A percentile compares a stretch with the other conserved stretches of the same genome.
Evolutionary conservation across 2,888 invertebrate genomes (phyloP).

Genomic region (Microctonus hyperodae): DNA sequence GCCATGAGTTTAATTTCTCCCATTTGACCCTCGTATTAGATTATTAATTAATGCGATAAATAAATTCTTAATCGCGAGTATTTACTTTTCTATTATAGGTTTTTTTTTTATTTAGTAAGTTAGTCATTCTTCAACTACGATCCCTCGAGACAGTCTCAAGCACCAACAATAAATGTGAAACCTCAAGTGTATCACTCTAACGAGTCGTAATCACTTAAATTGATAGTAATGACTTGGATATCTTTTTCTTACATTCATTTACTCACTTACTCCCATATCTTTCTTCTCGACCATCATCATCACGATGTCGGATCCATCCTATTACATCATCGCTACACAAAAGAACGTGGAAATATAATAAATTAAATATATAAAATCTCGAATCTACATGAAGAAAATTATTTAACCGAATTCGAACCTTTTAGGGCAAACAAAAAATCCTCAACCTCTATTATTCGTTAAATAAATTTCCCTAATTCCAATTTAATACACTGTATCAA

Average conservation of each 20-base stretch:
- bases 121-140: not conserved
- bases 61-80: not conserved
- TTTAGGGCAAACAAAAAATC: not conserved
- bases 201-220: constrained; percentile 37
- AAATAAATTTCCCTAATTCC: not conserved
- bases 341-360: no score
- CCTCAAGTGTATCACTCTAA: constrained; percentile 24
- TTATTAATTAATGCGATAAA: not conserved
- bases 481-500: not conserved
- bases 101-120: not conserved
- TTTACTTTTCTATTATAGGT: no score
- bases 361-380: no score
- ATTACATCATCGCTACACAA: not conserved
- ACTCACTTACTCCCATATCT: not conserved
- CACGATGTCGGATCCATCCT: not conserved
- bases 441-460: not conserved
- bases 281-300: not conserved
- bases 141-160: constrained; percentile 23
- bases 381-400: no score
- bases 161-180: constrained; percentile 20
- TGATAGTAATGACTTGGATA: constrained; percentile 35
- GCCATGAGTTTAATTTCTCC: not conserved
- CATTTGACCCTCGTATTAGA: not conserved
- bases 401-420: no score
- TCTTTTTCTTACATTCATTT: constrained; percentile 21